A percentile compares a stretch with the other conserved stretches of the same genome.
These are phyloP conservation scores for Darevskia nairensis DNA, from an alignment of 2,797 vertebrate species.

Conservation along the genomic window DNA sequence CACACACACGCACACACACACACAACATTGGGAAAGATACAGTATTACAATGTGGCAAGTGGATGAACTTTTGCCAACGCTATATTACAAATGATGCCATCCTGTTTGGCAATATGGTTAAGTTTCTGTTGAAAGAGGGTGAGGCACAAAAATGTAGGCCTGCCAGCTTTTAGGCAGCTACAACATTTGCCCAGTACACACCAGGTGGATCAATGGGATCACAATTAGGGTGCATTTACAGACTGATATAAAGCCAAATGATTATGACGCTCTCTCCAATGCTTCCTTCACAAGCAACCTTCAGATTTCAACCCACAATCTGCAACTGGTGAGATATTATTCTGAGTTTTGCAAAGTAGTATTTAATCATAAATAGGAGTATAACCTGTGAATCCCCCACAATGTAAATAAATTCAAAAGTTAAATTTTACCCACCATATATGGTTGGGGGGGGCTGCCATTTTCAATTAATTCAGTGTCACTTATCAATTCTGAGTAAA, in stretches of 20 bases:
- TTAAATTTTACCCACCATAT: not conserved
- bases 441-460: not conserved
- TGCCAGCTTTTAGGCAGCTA: not conserved
- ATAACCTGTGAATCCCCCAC: not conserved
- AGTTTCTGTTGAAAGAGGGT: not conserved
- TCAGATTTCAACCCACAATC: not conserved
- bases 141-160: not conserved
- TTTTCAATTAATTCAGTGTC: slow-evolving; percentile 9
- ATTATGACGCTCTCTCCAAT: not conserved
- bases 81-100: not conserved
- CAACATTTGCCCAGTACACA: not conserved
- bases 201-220: not conserved
- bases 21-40: not conserved
- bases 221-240: not conserved
- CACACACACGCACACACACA: not conserved
- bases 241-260: not conserved
- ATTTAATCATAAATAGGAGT: slow-evolving; percentile 4
- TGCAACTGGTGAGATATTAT: not conserved
- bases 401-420: not conserved
- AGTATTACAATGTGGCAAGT: not conserved
- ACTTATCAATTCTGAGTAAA: not conserved
- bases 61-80: not conserved
- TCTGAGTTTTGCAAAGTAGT: not conserved
- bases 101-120: not conserved
- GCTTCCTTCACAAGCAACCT: slow-evolving; percentile 6